phyloP scores from a whole-genome alignment of 2,113 vertebrate species.

The Gymnocephalus cernua region DNA sequence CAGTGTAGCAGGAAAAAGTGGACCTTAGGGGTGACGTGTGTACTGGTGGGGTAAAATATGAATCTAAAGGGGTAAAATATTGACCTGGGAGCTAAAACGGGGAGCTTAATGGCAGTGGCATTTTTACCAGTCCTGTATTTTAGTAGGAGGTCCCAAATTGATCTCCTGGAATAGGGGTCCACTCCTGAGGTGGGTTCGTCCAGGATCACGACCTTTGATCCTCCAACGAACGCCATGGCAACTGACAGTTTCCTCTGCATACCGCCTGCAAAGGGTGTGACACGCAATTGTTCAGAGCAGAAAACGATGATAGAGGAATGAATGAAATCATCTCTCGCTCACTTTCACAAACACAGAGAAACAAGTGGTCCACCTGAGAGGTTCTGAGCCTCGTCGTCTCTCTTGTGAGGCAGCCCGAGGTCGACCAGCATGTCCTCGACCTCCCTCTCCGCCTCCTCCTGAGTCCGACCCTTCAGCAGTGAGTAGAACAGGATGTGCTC shows the following conservation, averaged over 20 bases:
- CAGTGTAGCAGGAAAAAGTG: not conserved
- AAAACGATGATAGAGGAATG: not conserved
- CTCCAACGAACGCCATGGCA: slow-evolving; percentile 92
- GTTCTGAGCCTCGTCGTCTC: slow-evolving; percentile 91
- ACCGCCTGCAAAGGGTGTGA: slow-evolving; percentile 80
- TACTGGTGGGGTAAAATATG: not conserved
- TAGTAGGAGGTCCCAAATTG: slow-evolving; percentile 92
- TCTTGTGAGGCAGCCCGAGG: slow-evolving; percentile 90
- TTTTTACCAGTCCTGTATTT: slow-evolving; percentile 88
- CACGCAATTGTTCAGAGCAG: not conserved
- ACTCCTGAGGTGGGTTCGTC: slow-evolving; percentile 95
- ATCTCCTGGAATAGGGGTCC: slow-evolving; percentile 91
- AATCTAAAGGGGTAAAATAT: not conserved
- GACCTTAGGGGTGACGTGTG: not conserved
- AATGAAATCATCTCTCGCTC: too few relatives aligned
- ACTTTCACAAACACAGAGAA: not conserved
- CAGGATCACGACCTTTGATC: slow-evolving; percentile 89
- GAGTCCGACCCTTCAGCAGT: slow-evolving; percentile 89
- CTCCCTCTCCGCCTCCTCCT: slow-evolving; percentile 87
- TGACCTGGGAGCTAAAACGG: not conserved
- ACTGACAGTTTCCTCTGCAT: slow-evolving; percentile 93
- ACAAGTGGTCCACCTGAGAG: slow-evolving; percentile 88
- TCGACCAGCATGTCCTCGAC: slow-evolving; percentile 91
- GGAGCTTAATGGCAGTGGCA: not conserved
- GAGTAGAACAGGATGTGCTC: slow-evolving; percentile 93